phyloP scores from a whole-genome alignment of 2,888 invertebrate genomes.

The Galerucella pusilla region DNA sequence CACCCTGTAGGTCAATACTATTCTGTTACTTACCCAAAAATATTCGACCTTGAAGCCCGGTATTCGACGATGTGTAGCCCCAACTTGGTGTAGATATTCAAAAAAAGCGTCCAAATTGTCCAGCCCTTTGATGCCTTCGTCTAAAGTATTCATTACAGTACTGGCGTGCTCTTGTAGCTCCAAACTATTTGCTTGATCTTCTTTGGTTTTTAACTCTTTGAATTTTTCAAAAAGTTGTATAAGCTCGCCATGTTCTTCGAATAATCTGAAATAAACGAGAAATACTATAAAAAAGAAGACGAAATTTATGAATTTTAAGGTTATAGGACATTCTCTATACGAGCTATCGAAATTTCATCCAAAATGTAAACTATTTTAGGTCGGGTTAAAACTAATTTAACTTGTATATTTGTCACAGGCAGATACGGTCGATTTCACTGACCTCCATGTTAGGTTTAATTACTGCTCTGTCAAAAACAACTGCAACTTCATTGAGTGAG shows the following conservation, averaged over 20 bases:
- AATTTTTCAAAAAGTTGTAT: conserved; percentile 85
- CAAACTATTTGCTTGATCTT: conserved; percentile 83
- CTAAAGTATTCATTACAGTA: conserved; percentile 89
- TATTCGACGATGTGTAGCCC: conserved; percentile 84
- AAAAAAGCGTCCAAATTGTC: conserved; percentile 89
- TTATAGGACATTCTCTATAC: too few species aligned
- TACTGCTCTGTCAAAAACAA: too few species aligned
- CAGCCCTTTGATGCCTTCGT: conserved; percentile 87
- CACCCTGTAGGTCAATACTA: too few species aligned
- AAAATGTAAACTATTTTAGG: too few species aligned
- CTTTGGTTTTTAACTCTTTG: conserved; percentile 80
- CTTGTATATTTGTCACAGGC: too few species aligned
- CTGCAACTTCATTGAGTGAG: too few species aligned
- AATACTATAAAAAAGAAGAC: too few species aligned
- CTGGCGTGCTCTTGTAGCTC: conserved; percentile 88
- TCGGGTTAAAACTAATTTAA: too few species aligned
- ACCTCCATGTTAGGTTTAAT: too few species aligned
- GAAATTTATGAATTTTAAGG: too few species aligned
- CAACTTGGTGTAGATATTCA: conserved; percentile 84
- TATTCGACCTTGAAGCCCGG: conserved; percentile 87
- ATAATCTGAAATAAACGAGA: conserved; percentile 73
- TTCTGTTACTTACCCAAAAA: conserved; percentile 80
- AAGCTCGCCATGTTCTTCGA: conserved; percentile 86
- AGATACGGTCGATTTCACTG: too few species aligned
- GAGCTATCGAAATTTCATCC: too few species aligned